Conservation (phyloP, 2,888 invertebrate genomes). For the Myopa tessellatipennis region DNA sequence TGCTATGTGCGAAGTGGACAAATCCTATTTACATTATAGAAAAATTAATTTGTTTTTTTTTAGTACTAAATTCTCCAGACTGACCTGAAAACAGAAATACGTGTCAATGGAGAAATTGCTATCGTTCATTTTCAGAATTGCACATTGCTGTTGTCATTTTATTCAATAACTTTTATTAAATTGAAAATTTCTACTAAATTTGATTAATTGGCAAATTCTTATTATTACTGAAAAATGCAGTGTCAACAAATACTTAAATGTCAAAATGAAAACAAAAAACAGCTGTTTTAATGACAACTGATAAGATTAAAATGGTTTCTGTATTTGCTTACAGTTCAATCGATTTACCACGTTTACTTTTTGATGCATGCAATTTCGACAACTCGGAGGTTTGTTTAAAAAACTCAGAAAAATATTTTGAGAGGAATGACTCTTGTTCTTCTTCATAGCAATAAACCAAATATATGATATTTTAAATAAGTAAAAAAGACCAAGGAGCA, state of each 20-base stretch:
- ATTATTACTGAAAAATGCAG: conserved; percentile 16
- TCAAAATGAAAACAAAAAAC: conserved; percentile 32
- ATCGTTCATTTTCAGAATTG: conserved; percentile 59
- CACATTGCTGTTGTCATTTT: background rate
- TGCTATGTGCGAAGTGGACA: conserved; percentile 17
- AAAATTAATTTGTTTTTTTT: background rate
- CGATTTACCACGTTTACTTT: no score
- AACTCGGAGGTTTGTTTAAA: no score
- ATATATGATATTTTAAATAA: no score
- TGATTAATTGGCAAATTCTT: background rate
- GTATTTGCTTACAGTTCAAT: background rate
- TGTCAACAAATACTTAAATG: conserved; percentile 31
- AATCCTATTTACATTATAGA: conserved; percentile 24
- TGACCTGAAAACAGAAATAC: conserved; percentile 60
- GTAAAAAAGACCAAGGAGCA: no score
- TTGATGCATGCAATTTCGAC: no score
- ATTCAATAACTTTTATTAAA: conserved; percentile 14
- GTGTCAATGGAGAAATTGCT: conserved; percentile 55
- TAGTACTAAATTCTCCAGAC: conserved; percentile 17
- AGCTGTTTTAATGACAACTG: conserved; percentile 29
- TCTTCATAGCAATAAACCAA: no score
- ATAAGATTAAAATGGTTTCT: background rate
- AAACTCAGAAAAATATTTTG: no score
- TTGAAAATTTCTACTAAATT: background rate
- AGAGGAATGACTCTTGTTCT: no score